These are phyloP conservation scores for Melanocharis versteri DNA, from an alignment of 2,113 vertebrate species.

Conservation along the genomic window DNA sequence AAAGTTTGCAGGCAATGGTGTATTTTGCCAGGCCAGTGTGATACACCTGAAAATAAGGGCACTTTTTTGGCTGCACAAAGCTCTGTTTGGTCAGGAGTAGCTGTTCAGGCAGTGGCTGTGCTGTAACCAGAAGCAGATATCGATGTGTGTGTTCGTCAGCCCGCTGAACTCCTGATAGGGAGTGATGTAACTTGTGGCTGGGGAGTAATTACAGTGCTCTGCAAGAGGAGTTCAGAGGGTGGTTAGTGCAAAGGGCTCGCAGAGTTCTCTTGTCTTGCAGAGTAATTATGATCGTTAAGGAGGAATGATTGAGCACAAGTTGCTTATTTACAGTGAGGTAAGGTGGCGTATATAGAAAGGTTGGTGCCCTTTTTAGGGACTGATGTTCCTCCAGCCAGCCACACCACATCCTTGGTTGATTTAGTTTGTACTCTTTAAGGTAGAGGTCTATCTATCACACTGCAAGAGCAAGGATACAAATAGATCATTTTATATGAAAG, in stretches of 20 bases:
- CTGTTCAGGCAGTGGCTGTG: neutral
- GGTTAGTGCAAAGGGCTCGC: conserved; percentile 3
- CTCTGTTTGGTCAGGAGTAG: neutral
- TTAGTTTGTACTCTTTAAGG: neutral
- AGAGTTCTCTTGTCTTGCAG: conserved; percentile 10
- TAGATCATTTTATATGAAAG: neutral
- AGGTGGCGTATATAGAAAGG: neutral
- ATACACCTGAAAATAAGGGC: neutral
- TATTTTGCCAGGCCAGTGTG: neutral
- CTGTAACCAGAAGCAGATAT: conserved; percentile 27
- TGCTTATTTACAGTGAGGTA: neutral
- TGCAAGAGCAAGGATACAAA: neutral
- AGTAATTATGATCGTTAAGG: neutral
- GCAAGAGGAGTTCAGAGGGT: conserved; percentile 11
- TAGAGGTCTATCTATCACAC: neutral
- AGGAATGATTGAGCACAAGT: neutral
- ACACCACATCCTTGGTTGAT: neutral
- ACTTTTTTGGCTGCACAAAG: neutral
- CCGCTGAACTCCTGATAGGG: neutral
- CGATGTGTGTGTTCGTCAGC: neutral
- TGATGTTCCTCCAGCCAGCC: neutral
- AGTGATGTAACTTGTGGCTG: conserved; percentile 28
- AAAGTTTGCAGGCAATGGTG: neutral
- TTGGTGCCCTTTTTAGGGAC: neutral
- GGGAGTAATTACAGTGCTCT: conserved; percentile 27